Evolutionary conservation across 2,888 invertebrate genomes (phyloP).

Genomic region (Electrophaes corylata): DNA sequence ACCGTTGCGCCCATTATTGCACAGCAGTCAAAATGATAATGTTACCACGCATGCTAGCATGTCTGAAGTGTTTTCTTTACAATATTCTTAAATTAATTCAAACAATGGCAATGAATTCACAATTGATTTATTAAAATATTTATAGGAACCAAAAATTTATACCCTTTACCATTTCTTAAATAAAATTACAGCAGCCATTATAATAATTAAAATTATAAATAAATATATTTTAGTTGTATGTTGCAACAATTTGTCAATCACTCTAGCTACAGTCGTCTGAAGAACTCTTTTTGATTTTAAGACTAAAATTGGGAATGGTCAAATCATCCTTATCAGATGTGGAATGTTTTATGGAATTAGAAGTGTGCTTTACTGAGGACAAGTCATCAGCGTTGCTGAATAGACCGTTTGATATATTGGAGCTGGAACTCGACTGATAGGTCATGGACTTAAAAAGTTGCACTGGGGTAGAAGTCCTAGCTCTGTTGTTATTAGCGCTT

Average conservation of each 20-base stretch:
- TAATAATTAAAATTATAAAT: slow-evolving; percentile 15
- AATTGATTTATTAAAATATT: slow-evolving; percentile 37
- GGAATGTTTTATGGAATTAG: slow-evolving; percentile 73
- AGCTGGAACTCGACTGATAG: slow-evolving; percentile 77
- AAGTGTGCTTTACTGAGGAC: slow-evolving; percentile 81
- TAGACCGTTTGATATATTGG: slow-evolving; percentile 74
- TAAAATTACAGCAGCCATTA: slow-evolving; percentile 28
- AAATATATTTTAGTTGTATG: slow-evolving; percentile 36
- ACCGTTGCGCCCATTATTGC: too few relatives aligned
- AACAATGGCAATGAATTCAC: slow-evolving; percentile 19
- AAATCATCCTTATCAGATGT: slow-evolving; percentile 77
- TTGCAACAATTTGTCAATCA: slow-evolving; percentile 53
- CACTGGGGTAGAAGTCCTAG: slow-evolving; percentile 85
- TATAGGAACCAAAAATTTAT: slow-evolving; percentile 36
- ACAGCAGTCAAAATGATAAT: too few relatives aligned
- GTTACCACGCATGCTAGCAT: too few relatives aligned
- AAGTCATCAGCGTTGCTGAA: slow-evolving; percentile 83
- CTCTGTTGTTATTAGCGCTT: slow-evolving; percentile 60
- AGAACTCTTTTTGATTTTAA: slow-evolving; percentile 64
- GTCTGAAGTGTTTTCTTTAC: too few relatives aligned
- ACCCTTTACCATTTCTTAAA: slow-evolving; percentile 33
- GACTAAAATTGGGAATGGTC: slow-evolving; percentile 77
- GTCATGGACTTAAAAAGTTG: slow-evolving; percentile 74
- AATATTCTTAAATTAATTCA: too few relatives aligned
- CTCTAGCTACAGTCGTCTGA: slow-evolving; percentile 73